These are phyloP conservation scores for Apistogramma diplotaenia DNA, from an alignment of 2,113 vertebrate species.

Conservation along the genomic window DNA sequence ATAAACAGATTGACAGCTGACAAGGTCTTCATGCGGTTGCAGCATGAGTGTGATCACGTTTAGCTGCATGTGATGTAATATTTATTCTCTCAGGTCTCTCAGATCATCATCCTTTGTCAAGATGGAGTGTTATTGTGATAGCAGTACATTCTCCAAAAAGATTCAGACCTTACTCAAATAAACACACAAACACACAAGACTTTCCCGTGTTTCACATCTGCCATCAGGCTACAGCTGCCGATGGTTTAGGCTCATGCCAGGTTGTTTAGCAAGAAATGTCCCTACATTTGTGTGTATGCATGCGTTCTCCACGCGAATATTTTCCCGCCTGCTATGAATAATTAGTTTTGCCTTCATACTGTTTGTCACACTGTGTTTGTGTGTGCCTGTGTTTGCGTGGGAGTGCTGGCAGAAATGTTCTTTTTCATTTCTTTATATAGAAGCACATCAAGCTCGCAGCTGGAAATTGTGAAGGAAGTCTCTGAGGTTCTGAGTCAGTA, in stretches of 20 bases:
- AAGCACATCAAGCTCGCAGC: constrained; percentile 20
- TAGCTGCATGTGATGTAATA: constrained; percentile 19
- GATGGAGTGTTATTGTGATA: neutral
- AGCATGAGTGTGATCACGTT: constrained; percentile 10
- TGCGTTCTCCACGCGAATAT: neutral
- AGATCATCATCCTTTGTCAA: constrained; percentile 4
- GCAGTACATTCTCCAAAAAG: neutral
- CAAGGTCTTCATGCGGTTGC: constrained; percentile 17
- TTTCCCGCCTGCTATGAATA: constrained; percentile 2
- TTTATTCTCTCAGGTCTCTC: neutral
- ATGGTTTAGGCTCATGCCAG: neutral
- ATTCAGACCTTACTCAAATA: neutral
- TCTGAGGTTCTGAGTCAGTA: constrained; percentile 19
- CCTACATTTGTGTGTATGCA: constrained; percentile 1
- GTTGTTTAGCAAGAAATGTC: constrained; percentile 1
- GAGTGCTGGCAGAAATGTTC: neutral
- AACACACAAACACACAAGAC: neutral
- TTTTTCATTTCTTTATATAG: constrained; percentile 33
- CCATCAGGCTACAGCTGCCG: neutral
- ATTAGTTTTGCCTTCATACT: constrained; percentile 30
- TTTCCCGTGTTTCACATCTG: neutral
- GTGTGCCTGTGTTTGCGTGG: neutral
- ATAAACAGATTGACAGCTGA: constrained; percentile 21
- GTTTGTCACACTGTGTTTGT: constrained; percentile 25
- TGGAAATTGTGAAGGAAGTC: constrained; percentile 17